Base-by-base conservation (phyloP, 2,113 vertebrate genomes). In the Oncorhynchus kisutch region DNA sequence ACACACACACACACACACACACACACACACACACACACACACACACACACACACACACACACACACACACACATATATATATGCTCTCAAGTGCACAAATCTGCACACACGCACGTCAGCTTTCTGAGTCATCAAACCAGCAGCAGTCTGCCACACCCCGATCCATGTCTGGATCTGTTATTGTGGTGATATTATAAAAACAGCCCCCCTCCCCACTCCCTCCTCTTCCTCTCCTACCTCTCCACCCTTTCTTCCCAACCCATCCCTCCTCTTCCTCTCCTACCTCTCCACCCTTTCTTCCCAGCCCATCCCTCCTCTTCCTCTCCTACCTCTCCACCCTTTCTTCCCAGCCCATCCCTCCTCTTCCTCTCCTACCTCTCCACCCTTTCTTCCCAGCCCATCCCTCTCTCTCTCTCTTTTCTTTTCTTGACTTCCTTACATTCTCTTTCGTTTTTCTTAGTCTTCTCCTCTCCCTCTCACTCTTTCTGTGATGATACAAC, bases 401-500 rank as follows among this genome's bases (percentile, higher is more conserved):
- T 22, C n/a, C 68, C 34, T 12, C 48, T 13, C 18, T 66, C 64
- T 6, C 9, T 27, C 54, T 24, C 60, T 8, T 2, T 67, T 67
- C 39, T 22, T 45, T 67, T 67, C 39, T 22, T 45, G 66, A 51
- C 25, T 6, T 54, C 25, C 48, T 51, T 20, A 22, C 45, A 1
- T 24, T 51, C 48, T 25, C 9, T 45, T 18, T 24, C 67, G n/a
- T 11, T 11, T 77, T 73, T 16, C 24, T 71, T 67, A 31, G 60
- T 4, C 22, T 20, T 73, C 24, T 14, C 49, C 49, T 86, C 70
- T 84, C 77, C 49, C 49, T 86, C 70, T 84, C 77, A 78, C 77
- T 86, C 87, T 80, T 86, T 85, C 82, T 82, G 85, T 75, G 78
- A 81, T 82, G 86, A 82, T 75, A 79, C 74, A 51, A 70, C 83